These are phyloP conservation scores for Meda fulgida DNA, from an alignment of 2,797 vertebrate genomes.

Conservation along the genomic window DNA sequence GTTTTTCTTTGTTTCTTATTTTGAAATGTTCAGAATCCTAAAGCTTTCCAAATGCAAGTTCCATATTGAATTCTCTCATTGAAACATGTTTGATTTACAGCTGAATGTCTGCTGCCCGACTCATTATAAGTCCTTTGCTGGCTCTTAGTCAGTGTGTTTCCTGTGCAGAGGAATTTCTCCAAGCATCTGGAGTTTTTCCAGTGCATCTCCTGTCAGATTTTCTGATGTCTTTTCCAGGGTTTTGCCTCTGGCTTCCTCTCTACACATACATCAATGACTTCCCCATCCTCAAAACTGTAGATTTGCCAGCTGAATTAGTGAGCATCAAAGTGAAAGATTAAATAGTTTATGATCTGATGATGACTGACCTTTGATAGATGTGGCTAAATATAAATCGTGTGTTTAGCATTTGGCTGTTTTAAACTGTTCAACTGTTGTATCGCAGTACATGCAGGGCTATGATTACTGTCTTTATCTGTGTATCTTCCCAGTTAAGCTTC, in stretches of 20 bases:
- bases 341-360: background rate
- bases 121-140: conserved; percentile 17
- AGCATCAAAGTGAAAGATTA: background rate
- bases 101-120: background rate
- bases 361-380: background rate
- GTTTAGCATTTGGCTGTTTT: background rate
- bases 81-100: conserved; percentile 16
- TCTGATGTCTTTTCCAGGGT: conserved; percentile 40
- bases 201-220: conserved; percentile 11
- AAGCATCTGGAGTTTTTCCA: conserved; percentile 18
- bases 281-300: background rate
- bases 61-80: conserved; percentile 8
- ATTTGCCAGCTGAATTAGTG: background rate
- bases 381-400: background rate
- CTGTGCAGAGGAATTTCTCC: background rate
- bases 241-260: background rate
- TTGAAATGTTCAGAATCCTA: background rate
- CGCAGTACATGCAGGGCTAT: background rate
- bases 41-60: background rate
- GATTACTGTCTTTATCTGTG: background rate
- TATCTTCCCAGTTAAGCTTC: background rate
- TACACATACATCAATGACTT: conserved; percentile 23
- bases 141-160: conserved; percentile 4
- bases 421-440: background rate
- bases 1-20: background rate